These are phyloP conservation scores for Cheilosia vernalis DNA, from an alignment of 2,888 invertebrate genomes.

Conservation along the genomic window DNA sequence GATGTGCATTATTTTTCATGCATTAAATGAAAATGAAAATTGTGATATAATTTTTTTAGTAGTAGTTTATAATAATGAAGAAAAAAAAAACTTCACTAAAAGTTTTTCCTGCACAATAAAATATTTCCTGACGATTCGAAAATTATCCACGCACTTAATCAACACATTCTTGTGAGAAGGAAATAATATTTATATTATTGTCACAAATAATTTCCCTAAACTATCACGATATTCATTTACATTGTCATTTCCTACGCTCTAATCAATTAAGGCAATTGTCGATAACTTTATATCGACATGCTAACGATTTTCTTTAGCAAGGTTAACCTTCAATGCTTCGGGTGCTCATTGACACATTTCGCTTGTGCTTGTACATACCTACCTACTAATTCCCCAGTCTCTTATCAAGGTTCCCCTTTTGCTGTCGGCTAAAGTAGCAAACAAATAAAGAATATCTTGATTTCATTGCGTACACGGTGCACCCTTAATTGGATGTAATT, in stretches of 20 bases:
- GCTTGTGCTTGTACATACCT: background rate
- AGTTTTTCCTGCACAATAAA: too few species aligned
- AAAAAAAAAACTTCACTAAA: too few species aligned
- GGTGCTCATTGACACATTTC: background rate
- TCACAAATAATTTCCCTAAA: too few species aligned
- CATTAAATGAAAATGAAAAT: too few species aligned
- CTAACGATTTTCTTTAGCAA: conserved; percentile 9
- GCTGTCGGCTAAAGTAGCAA: background rate
- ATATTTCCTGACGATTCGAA: too few species aligned
- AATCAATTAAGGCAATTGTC: conserved; percentile 19
- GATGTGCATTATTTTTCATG: too few species aligned
- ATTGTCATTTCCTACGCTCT: background rate
- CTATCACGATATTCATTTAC: background rate
- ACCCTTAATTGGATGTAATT: conserved; percentile 51
- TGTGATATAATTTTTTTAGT: too few species aligned
- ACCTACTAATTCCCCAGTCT: conserved; percentile 18
- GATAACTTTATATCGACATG: background rate
- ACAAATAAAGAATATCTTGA: conserved; percentile 2
- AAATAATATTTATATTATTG: too few species aligned
- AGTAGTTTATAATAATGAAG: too few species aligned
- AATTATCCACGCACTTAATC: too few species aligned
- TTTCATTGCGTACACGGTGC: conserved; percentile 9
- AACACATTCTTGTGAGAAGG: too few species aligned
- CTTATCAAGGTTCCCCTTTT: conserved; percentile 22
- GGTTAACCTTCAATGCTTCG: background rate